Base-by-base conservation (phyloP, 2,888 invertebrate species). In the Andrena marginata region DNA sequence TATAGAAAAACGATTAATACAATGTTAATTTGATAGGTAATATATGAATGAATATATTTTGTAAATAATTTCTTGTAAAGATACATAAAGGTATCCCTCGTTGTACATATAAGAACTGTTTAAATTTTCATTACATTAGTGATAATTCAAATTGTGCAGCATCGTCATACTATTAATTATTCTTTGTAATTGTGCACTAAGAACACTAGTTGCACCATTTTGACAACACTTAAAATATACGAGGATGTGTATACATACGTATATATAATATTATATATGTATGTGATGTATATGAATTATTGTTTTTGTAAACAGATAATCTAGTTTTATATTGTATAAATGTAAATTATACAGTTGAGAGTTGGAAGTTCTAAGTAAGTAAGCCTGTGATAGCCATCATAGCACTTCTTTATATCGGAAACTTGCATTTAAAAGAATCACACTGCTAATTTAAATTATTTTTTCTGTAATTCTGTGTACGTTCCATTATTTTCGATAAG, bases 51-150 rank as follows among this genome's bases (percentile, higher is more conserved):
- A 92, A 92, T 93, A 93, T 93, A 93, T 93, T 93, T 93, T 93
- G 93, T 93, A 93, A 92, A 93, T 93, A 93, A 93, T 91, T 93
- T 93, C 93, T 93, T 91, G 93, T 93, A 92, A 92, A 93, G 89
- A 92, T 89, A 89, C 89, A 88, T 85, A 87, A 90, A 90, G 89
- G 42, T 89, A 92, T 89, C 89, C 87, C 89, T 88, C 90, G 86
- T 89, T 93, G 93, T 93, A 93, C 72, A 93, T 93, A 93, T 89
- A 89, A 89, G 85, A 92, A 89, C 89, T 91, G 91, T 92, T 92
- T 90, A 92, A 92, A 92, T 92, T 93, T 93, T 92, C 93, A 93
- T 93, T 91, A 89, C 91, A 90, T 85, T 91, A 92, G 91, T 89
- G 80, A 90, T 92, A 91, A 90, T 86, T 85, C 65, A 87, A 89